Percentiles rank a stretch among this genome's conserved stretches.
These are phyloP conservation scores for Nesidiocoris tenuis DNA, from an alignment of 2,888 invertebrate genomes.

Conservation along the genomic window DNA sequence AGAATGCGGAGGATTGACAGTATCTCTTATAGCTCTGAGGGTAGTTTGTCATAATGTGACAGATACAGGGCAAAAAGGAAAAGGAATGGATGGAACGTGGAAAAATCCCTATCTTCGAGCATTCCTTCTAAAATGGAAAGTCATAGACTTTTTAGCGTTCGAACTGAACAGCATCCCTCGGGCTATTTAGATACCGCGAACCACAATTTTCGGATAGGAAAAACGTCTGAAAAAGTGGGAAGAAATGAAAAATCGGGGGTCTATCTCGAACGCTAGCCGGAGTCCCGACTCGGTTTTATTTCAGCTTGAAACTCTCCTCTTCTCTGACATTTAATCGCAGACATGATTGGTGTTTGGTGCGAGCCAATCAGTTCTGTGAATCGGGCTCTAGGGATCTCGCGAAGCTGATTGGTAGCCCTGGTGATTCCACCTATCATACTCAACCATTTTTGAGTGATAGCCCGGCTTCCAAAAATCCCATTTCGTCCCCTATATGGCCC, in stretches of 20 bases:
- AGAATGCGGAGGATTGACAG: slow-evolving; percentile 9
- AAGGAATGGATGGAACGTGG: not conserved
- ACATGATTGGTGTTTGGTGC: slow-evolving; percentile 33
- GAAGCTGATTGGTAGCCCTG: slow-evolving; percentile 22
- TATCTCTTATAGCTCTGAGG: slow-evolving; percentile 6
- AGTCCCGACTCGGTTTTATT: slow-evolving; percentile 17
- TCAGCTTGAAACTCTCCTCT: not conserved
- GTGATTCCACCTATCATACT: not conserved
- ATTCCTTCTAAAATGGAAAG: slow-evolving; percentile 20
- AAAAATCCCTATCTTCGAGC: slow-evolving; percentile 24
- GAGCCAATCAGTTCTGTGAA: slow-evolving; percentile 14
- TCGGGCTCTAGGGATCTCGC: slow-evolving; percentile 19
- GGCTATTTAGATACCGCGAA: slow-evolving; percentile 7
- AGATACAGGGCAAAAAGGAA: not conserved
- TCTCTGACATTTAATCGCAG: slow-evolving; percentile 27
- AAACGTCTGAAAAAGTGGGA: not conserved
- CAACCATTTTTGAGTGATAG: not conserved
- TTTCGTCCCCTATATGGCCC: not conserved
- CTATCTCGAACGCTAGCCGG: not conserved
- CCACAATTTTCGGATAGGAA: slow-evolving; percentile 19
- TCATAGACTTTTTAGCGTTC: not conserved
- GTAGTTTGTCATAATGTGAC: slow-evolving; percentile 35
- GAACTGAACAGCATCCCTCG: not conserved
- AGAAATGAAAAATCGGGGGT: slow-evolving; percentile 9
- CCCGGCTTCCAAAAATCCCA: not conserved